These are phyloP conservation scores for Hozukius guyotensis DNA, from an alignment of 2,797 vertebrate genomes.

Conservation along the genomic window DNA sequence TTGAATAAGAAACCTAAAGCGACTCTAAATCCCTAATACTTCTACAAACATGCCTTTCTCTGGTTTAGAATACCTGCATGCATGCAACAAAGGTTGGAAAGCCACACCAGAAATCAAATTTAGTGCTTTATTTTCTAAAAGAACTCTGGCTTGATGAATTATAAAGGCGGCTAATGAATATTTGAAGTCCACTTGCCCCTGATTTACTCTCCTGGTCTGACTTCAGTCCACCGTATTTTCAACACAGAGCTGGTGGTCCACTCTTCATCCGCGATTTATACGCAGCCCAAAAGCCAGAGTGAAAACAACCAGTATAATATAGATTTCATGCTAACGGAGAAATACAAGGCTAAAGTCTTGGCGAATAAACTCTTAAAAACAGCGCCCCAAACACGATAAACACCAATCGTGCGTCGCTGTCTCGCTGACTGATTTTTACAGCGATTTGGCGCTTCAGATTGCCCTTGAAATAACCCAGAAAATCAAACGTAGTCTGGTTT, in stretches of 20 bases:
- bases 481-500: conserved; percentile 33
- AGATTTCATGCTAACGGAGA: conserved; percentile 46
- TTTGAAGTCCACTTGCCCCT: conserved; percentile 3
- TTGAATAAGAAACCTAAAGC: conserved; percentile 34
- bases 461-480: conserved; percentile 57
- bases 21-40: conserved; percentile 1
- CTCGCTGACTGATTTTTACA: conserved; percentile 47
- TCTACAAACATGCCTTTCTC: conserved; percentile 2
- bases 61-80: conserved; percentile 3
- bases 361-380: not conserved
- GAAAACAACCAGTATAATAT: conserved; percentile 43
- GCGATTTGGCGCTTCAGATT: conserved; percentile 14
- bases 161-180: conserved; percentile 7
- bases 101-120: not conserved
- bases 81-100: not conserved
- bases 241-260: conserved; percentile 48
- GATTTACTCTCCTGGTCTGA: not conserved
- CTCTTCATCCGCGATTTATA: conserved; percentile 49
- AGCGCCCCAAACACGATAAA: conserved; percentile 46
- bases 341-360: conserved; percentile 27
- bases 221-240: conserved; percentile 22
- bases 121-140: not conserved
- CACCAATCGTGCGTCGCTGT: conserved; percentile 41
- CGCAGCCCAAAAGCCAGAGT: not conserved
- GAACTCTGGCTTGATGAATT: not conserved